Evolutionary conservation across 2,797 vertebrate genomes (phyloP).

Genomic region (Microhierax caerulescens): DNA sequence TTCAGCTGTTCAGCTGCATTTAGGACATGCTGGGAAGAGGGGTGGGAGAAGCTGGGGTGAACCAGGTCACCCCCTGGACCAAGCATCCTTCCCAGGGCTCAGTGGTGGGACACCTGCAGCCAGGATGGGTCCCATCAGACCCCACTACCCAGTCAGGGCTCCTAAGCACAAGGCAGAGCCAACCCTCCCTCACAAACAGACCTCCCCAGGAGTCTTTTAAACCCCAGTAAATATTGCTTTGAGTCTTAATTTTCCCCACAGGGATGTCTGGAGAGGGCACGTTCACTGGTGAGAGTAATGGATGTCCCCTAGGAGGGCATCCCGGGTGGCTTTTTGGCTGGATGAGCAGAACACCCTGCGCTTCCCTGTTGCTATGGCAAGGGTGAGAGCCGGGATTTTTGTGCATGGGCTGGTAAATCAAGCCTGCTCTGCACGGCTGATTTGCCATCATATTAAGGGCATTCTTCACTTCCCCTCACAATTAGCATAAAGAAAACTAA

Average conservation of each 20-base stretch:
- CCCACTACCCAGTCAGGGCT: neutral
- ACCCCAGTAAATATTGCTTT: neutral
- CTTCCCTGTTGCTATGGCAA: neutral
- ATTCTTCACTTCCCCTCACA: slow-evolving; percentile 42
- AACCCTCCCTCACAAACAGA: neutral
- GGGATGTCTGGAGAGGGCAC: accelerated
- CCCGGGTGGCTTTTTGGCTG: neutral
- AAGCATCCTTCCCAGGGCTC: neutral
- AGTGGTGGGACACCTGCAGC: neutral
- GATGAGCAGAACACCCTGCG: neutral
- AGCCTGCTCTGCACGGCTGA: neutral
- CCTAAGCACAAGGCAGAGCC: neutral
- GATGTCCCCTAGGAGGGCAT: neutral
- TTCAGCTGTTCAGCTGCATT: neutral
- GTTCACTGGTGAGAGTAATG: accelerated
- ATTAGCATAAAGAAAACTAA: slow-evolving; percentile 53
- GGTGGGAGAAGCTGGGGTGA: neutral
- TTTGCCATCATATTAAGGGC: slow-evolving; percentile 46
- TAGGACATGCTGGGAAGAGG: neutral
- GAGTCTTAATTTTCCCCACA: neutral
- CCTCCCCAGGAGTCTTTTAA: neutral
- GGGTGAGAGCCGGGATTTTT: neutral
- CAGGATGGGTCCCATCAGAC: neutral
- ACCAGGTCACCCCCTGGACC: neutral
- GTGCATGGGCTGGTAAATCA: neutral